Evolutionary conservation across 2,797 vertebrate genomes (phyloP), one percentile per base, ranked within the genome.

Genomic region (Lagorchestes hirsutus): DNA sequence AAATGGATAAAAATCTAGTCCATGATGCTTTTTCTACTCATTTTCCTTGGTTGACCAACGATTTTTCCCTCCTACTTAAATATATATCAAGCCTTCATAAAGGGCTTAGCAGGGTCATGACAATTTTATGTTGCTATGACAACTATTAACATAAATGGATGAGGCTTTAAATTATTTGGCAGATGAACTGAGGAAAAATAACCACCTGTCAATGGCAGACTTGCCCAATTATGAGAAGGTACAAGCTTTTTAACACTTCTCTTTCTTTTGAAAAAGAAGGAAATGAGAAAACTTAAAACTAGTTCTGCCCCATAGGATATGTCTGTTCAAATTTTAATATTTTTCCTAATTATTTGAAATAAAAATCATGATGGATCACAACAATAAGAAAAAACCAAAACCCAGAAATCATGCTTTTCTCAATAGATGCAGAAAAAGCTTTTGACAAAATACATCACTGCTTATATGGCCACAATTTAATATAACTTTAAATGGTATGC

Each of bases 121-220:
- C 28, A 91, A 52, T 34, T 91, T 91, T 14, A 34, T 34, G 52
- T 91, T 91, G 90, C 52, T 54, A 54, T 91, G 31, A 55, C 90
- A 91, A 91, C 90, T 34, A 46, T 90, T 90, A 54, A 54, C 28
- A 82, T 34, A 52, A 91, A 52, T 31, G 90, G 90, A 52, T 91
- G 90, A 91, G 54, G 52, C 11, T 54, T 91, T 54, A 91, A 91
- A 91, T 91, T 91, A 91, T 54, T 54, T 91, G 90, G 52, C 54
- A 91, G 12, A 52, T 91, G 29, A 91, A 91, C 10, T 91, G 54
- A 91, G 27, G 90, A 91, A 91, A 91, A 91, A 91, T 91, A 52
- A 54, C 90, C 28, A 54, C 90, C 90, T 91, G 90, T 29, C 90
- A 91, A 54, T 29, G 9, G 90, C 8, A 91, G 90, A 90, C 90